Base-by-base conservation (phyloP, 2,888 invertebrate genomes). In the Ormyrus labotus region DNA sequence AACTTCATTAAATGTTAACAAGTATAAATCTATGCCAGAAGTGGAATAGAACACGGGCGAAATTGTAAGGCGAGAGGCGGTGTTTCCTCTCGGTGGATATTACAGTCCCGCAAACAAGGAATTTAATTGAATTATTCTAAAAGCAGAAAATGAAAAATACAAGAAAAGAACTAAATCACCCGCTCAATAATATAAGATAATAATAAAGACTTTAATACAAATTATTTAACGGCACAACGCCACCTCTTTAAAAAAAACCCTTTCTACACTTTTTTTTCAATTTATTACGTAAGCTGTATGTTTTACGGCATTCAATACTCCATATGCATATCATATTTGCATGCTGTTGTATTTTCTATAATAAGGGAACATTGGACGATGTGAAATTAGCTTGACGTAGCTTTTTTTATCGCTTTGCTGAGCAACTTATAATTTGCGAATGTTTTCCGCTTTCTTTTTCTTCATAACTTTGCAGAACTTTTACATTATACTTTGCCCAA, bases 131-230 rank as follows among this genome's bases (percentile, higher is more conserved):
- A 77, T 70, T 61, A 82, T 82, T 80, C 78, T 76, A 79, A 81
- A 81, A 68, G 9, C 53, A 71, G 72, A 55, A 61, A n/a, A 67
- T 45, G 9, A 70, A 69, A 57, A 5, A 61, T 13, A 57, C 6
- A 34, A 73, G 9, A 11, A 80, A 81, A 83, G 81, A 83, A 85
- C 83, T 84, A 85, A 87, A 84, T 84, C 84, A 87, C 84, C 85
- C 88, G 87, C 89, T 89, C 88, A 89, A 88, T 84, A 85, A 87
- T 87, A 86, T 88, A 87, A 89, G 87, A 88, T 89, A 88, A 89
- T 89, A 90, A 89, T 88, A 88, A 89, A 88, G 88, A 87, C 85
- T 90, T 90, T 89, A 90, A 89, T 89, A 89, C 88, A 88, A 87
- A 86, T 86, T 86, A 88, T 80, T 84, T 86, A 87, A 86, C 82